Percentiles rank a stretch among this genome's conserved stretches.
Conservation (phyloP, 2,113 vertebrate species). For the Acanthochromis polyacanthus region DNA sequence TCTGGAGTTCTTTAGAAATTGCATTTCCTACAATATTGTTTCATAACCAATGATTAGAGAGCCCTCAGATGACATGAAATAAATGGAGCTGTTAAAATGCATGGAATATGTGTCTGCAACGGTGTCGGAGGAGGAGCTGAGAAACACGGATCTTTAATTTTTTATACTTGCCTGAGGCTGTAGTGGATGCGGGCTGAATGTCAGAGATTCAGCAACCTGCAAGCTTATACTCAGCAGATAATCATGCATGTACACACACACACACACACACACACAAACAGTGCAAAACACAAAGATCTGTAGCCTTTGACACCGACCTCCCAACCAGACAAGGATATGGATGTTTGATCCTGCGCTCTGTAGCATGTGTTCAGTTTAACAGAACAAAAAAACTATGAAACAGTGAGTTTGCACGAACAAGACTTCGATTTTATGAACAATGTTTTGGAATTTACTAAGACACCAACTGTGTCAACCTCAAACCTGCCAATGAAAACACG, state of each 20-base stretch:
- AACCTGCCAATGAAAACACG: neutral
- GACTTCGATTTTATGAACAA: neutral
- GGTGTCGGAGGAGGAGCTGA: slow-evolving; percentile 51
- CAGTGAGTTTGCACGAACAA: neutral
- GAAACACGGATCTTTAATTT: slow-evolving; percentile 58
- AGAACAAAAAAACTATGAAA: slow-evolving; percentile 32
- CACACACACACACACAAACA: slow-evolving; percentile 1
- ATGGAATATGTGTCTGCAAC: slow-evolving; percentile 25
- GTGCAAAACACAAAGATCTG: neutral
- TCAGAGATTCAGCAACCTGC: slow-evolving; percentile 45
- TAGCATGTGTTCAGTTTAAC: slow-evolving; percentile 2
- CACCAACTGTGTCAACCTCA: neutral
- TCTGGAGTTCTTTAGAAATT: neutral
- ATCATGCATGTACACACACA: slow-evolving; percentile 7
- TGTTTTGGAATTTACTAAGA: neutral
- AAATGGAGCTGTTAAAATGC: slow-evolving; percentile 31
- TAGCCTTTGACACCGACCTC: slow-evolving; percentile 41
- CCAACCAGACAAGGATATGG: slow-evolving; percentile 14
- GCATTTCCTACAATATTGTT: slow-evolving; percentile 9
- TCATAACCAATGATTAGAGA: neutral
- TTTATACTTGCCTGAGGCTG: slow-evolving; percentile 58
- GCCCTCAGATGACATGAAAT: neutral
- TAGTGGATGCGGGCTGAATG: slow-evolving; percentile 38
- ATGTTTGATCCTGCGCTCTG: slow-evolving; percentile 5
- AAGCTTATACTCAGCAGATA: slow-evolving; percentile 33